Base-by-base conservation (phyloP, 2,888 invertebrate species). In the Theretra japonica region DNA sequence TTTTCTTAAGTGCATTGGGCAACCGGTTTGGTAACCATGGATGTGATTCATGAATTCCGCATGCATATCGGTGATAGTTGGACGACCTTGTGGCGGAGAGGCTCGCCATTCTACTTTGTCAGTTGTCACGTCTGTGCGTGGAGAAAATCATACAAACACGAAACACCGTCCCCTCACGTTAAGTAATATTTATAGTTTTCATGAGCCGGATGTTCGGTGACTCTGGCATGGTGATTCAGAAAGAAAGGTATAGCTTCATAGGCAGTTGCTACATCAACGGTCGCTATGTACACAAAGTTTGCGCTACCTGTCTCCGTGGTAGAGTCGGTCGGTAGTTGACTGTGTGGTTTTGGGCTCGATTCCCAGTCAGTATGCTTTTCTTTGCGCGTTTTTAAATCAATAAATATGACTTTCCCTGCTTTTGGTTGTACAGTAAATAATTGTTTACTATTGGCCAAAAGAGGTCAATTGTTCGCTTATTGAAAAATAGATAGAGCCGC, bases 61-160 rank as follows among this genome's bases (percentile, higher is more conserved):
- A 70, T 70, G 58, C 58, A 41, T 70, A 58, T 30, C 33, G 58
- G 59, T 59, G 78, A 74, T 76, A 81, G 82, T 83, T 79, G 80
- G 79, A 80, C 85, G 92, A 84, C 92, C 92, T 92, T 92, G 53
- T 53, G 92, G 41, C 41, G 76, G 73, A 84, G 86, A 91, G 91
- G 89, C 89, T 87, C 80, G 87, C 90, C 91, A 84, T 90, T 91
- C 91, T 88, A 41, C 41, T 41, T 41, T 15, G 41, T 74, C 74
- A 81, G 85, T 83, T 87, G 89, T 90, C 90, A 88, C 86, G 85
- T 82, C 77, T 80, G 79, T 50, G 21, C 17, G 25, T 33, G 25
- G 50, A 69, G 68, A 69, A 56, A 69, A 28, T 30, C 65, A 33
- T 48, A 23, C 41, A 30, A 17, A 30, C 5, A 41, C 21, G 41